A percentile compares a stretch with the other conserved stretches of the same genome.
Conservation (phyloP, 2,797 vertebrate species). For the Hoplostethus mediterraneus region DNA sequence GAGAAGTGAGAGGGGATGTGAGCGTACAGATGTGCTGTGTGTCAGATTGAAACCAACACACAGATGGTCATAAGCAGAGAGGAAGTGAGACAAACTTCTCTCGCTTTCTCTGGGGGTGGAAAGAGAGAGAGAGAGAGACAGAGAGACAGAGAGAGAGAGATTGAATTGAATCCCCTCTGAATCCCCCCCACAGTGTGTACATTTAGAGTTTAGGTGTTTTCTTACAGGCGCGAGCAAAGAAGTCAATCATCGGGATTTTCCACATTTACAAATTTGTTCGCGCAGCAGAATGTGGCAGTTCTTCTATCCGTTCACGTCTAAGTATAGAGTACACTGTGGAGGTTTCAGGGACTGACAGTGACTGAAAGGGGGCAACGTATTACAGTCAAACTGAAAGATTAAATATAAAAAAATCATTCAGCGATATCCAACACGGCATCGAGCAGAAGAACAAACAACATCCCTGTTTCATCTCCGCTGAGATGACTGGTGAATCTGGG, state of each 20-base stretch:
- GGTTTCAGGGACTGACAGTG: neutral
- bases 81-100: constrained; percentile 84
- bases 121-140: constrained; percentile 32
- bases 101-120: constrained; percentile 63
- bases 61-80: constrained; percentile 84
- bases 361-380: no score
- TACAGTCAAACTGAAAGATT: no score
- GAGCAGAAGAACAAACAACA: neutral
- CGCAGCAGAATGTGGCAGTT: neutral
- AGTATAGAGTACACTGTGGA: neutral
- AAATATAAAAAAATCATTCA: neutral
- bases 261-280: constrained; percentile 11
- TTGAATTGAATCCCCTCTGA: no score
- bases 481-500: neutral
- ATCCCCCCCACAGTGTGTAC: neutral
- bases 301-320: neutral
- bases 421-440: neutral
- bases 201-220: constrained; percentile 43
- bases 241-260: constrained; percentile 43
- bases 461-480: neutral
- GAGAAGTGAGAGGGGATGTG: constrained; percentile 88
- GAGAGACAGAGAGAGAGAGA: constrained; percentile 3
- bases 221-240: neutral
- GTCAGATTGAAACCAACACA: constrained; percentile 79
- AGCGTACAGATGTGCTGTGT: constrained; percentile 82